A percentile compares a stretch with the other conserved stretches of the same genome.
phyloP scores from a whole-genome alignment of 2,113 vertebrate genomes.

The Poeciliopsis retropinna region DNA sequence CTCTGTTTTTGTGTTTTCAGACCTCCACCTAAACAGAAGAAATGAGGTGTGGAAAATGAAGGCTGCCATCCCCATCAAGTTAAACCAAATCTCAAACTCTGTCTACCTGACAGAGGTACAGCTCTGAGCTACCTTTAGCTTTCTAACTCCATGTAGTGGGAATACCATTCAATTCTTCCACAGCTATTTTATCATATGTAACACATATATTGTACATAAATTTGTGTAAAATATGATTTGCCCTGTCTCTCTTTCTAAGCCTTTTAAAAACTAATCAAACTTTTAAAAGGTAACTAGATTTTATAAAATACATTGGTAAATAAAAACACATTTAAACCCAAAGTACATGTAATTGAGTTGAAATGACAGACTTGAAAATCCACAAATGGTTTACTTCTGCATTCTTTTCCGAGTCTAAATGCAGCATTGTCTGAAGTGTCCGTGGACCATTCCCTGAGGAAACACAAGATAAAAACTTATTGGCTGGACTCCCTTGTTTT shows the following conservation, averaged over 20 bases:
- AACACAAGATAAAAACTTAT: not conserved
- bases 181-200: not conserved
- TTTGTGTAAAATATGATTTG: not conserved
- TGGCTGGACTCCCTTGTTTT: not conserved
- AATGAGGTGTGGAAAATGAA: conserved; percentile 61
- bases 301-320: not conserved
- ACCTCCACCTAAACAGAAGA: conserved; percentile 86
- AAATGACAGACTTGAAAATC: not conserved
- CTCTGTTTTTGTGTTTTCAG: conserved; percentile 50
- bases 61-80: not conserved
- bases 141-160: not conserved
- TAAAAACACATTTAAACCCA: not conserved
- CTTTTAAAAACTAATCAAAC: not conserved
- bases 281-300: not conserved
- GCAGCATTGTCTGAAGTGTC: not conserved
- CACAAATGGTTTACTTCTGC: not conserved
- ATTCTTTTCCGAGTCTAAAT: not conserved
- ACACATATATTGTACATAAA: not conserved
- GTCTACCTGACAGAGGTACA: not conserved
- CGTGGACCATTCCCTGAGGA: not conserved
- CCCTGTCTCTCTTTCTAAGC: not conserved
- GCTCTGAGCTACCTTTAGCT: not conserved
- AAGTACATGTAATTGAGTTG: not conserved
- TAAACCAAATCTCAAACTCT: not conserved
- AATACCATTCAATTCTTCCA: not conserved